Conservation (phyloP, 2,888 invertebrate species). For the Argyra leucocephala region DNA sequence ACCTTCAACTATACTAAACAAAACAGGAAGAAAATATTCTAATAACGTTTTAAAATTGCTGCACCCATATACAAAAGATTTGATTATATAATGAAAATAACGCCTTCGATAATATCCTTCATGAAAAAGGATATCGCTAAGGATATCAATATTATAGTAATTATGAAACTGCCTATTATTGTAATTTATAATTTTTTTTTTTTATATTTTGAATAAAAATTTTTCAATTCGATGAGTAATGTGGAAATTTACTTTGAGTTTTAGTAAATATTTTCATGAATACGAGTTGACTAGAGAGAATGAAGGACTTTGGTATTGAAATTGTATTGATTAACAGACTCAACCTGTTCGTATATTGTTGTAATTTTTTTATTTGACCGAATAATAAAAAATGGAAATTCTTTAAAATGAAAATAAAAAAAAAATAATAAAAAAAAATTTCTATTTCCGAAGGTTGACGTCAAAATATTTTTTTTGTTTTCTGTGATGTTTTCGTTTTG, state of each 20-base stretch:
- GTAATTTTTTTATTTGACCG: no score
- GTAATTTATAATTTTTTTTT: no score
- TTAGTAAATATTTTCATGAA: no score
- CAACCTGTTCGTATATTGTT: no score
- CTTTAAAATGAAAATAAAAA: no score
- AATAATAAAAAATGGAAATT: no score
- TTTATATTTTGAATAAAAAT: no score
- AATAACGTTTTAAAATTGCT: not conserved
- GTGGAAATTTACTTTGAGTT: no score
- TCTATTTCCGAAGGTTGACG: constrained; percentile 1
- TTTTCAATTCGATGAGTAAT: no score
- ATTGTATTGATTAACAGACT: no score
- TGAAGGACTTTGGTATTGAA: no score
- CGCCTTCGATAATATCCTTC: not conserved
- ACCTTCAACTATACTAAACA: not conserved
- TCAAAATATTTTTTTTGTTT: not conserved
- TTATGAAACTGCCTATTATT: not conserved
- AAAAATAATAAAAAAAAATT: not conserved
- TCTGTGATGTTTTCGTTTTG: not conserved
- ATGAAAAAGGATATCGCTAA: not conserved
- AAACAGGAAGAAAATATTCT: not conserved
- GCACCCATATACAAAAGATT: not conserved
- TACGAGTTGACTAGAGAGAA: no score
- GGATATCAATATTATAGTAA: not conserved
- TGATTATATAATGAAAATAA: not conserved